Evolutionary conservation across 2,888 invertebrate species (phyloP).

Genomic region (Cephus spinipes): DNA sequence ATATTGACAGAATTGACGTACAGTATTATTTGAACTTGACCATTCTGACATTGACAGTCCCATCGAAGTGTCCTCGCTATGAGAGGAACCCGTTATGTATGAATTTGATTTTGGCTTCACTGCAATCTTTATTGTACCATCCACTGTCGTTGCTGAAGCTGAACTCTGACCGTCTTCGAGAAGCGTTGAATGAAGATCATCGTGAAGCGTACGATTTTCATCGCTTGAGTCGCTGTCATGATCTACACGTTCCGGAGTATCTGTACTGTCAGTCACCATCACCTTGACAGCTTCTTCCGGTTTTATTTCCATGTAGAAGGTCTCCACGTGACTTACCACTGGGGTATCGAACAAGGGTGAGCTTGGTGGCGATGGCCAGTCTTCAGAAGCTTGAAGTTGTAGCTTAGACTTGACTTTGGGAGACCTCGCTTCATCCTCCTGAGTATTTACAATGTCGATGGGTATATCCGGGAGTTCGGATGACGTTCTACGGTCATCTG

Average conservation of each 20-base stretch:
- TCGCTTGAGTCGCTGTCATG: conserved; percentile 73
- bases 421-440: conserved; percentile 65
- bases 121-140: conserved; percentile 85
- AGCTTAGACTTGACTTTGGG: conserved; percentile 50
- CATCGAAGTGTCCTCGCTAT: conserved; percentile 89
- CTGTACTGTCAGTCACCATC: conserved; percentile 77
- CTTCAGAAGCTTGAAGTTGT: conserved; percentile 76
- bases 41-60: conserved; percentile 88
- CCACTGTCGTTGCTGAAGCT: conserved; percentile 77
- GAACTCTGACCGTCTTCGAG: conserved; percentile 63
- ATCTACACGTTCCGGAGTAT: conserved; percentile 68
- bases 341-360: conserved; percentile 77
- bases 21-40: conserved; percentile 89
- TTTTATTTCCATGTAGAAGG: conserved; percentile 82
- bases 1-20: conserved; percentile 75
- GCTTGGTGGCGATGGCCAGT: conserved; percentile 86
- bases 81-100: conserved; percentile 78
- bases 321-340: conserved; percentile 82
- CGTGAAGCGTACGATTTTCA: conserved; percentile 78
- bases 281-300: conserved; percentile 84
- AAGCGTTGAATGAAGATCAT: conserved; percentile 67
- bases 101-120: conserved; percentile 81
- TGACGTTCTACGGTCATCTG: conserved; percentile 84
- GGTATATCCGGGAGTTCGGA: conserved; percentile 89
- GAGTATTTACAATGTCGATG: conserved; percentile 74